A percentile compares a stretch with the other conserved stretches of the same genome.
phyloP scores from a whole-genome alignment of 2,113 vertebrate genomes.

The Tylochromis polylepis region DNA sequence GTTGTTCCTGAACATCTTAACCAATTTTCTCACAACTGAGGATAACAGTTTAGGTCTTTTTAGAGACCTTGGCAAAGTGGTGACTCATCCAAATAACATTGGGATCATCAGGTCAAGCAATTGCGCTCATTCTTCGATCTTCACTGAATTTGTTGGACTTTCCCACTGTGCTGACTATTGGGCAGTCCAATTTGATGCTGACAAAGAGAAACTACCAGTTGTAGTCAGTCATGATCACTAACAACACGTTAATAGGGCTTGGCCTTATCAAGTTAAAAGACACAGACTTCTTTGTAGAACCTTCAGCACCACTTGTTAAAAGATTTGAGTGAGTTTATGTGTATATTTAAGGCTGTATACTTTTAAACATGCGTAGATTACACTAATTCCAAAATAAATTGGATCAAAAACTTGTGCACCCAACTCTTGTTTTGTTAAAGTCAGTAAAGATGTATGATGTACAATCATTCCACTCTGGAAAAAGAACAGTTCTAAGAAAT shows the following conservation, averaged over 20 bases:
- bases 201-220: not conserved
- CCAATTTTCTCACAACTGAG: not conserved
- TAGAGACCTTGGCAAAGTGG: not conserved
- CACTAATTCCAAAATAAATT: not conserved
- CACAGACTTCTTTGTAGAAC: not conserved
- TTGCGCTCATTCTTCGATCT: not conserved
- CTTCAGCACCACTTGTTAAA: not conserved
- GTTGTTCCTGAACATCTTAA: not conserved
- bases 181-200: not conserved
- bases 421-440: not conserved
- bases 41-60: not conserved
- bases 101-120: not conserved
- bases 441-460: not conserved
- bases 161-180: not conserved
- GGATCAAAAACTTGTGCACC: not conserved
- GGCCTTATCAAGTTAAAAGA: not conserved
- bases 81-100: not conserved
- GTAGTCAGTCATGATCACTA: rapidly evolving
- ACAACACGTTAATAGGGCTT: not conserved
- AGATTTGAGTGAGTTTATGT: not conserved
- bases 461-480: not conserved
- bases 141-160: not conserved
- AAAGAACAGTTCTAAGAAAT: not conserved
- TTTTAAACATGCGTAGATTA: not conserved
- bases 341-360: not conserved